Evolutionary conservation across 2,113 vertebrate genomes (phyloP).

Genomic region (Dunckerocampus dactyliophorus): DNA sequence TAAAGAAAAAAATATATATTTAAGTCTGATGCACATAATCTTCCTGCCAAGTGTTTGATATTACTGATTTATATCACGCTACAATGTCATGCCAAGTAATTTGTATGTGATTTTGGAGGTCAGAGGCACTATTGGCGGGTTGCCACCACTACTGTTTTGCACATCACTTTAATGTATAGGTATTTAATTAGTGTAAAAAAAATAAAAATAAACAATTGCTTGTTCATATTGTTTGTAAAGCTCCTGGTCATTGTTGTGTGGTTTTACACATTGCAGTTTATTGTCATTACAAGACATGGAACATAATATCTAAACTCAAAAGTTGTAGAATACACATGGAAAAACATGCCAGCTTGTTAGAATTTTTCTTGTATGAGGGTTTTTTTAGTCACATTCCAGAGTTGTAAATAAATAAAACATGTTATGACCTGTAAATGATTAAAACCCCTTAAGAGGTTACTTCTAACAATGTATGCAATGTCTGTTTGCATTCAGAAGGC

Average conservation of each 20-base stretch:
- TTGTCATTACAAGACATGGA: conserved; percentile 46
- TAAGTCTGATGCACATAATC: conserved; percentile 8
- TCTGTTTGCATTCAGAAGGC: background rate
- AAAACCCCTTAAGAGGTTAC: background rate
- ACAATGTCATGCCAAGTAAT: background rate
- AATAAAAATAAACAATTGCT: conserved; percentile 3
- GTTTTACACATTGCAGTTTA: conserved; percentile 51
- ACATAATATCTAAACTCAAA: conserved; percentile 22
- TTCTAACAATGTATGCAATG: background rate
- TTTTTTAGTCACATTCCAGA: background rate
- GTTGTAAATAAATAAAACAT: conserved; percentile 6
- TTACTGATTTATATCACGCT: background rate
- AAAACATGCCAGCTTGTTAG: conserved; percentile 24
- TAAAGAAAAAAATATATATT: conserved; percentile 7
- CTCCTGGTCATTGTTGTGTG: background rate
- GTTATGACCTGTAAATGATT: background rate
- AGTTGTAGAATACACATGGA: conserved; percentile 16
- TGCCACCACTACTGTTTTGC: conserved; percentile 30
- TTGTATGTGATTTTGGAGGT: conserved; percentile 2
- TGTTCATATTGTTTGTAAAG: conserved; percentile 12
- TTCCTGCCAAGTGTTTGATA: conserved; percentile 30
- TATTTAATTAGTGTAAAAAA: conserved; percentile 15
- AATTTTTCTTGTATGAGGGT: background rate
- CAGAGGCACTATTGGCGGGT: conserved; percentile 15
- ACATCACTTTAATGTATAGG: conserved; percentile 17